Percentiles rank a stretch among this genome's conserved stretches.
These are phyloP conservation scores for Stomatorhinus walkeri DNA, from an alignment of 2,797 vertebrate genomes.

Conservation along the genomic window DNA sequence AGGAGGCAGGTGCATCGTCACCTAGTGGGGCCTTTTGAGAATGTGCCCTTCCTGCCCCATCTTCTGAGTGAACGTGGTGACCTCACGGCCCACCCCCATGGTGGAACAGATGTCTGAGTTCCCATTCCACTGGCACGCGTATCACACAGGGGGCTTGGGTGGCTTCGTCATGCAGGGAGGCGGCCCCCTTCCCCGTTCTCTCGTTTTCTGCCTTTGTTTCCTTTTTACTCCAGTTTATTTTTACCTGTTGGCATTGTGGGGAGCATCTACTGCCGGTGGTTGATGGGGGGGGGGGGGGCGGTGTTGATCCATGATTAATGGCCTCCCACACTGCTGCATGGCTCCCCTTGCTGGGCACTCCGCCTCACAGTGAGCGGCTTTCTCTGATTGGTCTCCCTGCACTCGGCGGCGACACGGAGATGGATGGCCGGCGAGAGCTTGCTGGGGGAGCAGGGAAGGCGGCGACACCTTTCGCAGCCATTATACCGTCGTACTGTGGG, in stretches of 20 bases:
- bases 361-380: slow-evolving; percentile 21
- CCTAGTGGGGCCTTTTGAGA: not conserved
- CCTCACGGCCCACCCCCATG: not conserved
- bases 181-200: not conserved
- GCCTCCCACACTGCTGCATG: slow-evolving; percentile 35
- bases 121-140: not conserved
- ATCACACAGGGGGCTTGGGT: not conserved
- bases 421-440: slow-evolving; percentile 49
- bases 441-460: slow-evolving; percentile 38
- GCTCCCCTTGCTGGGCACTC: slow-evolving; percentile 20
- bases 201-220: not conserved
- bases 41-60: not conserved
- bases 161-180: not conserved
- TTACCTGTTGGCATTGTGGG: slow-evolving; percentile 37
- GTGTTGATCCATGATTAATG: slow-evolving; percentile 43
- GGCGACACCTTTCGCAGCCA: not conserved
- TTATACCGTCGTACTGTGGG: not conserved
- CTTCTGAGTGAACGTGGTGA: not conserved
- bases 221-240: slow-evolving; percentile 37
- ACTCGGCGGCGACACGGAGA: slow-evolving; percentile 45
- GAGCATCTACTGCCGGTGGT: slow-evolving; percentile 33
- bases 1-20: not conserved
- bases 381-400: slow-evolving; percentile 54
- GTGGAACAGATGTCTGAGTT: not conserved
- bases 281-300: slow-evolving; percentile 26